Base-by-base conservation (phyloP, 1,140 invertebrate genomes). In the Drosophila lacertosa region DNA sequence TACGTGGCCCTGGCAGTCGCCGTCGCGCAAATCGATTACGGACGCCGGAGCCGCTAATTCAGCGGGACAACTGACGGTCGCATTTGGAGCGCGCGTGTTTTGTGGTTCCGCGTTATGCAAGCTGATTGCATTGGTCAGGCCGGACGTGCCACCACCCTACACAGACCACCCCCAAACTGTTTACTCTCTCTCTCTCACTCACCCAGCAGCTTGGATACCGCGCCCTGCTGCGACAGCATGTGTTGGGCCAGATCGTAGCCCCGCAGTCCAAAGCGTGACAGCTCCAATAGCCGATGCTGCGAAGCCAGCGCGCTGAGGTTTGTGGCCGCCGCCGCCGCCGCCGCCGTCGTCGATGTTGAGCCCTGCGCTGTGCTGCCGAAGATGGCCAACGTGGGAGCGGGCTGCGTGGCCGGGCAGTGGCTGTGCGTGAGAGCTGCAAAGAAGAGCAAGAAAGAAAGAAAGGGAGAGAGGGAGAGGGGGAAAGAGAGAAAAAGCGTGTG, bases 161-260 rank as follows among this genome's bases (percentile, higher is more conserved):
- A 0, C 24, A 0, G 11, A 4, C n/a, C 6, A 32, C 16, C 9
- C 13, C 26, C 29, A 26, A n/a, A n/a, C n/a, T n/a, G n/a, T n/a
- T n/a, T n/a, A n/a, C 5, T 4, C 2, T 2, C 3, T 9, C n/a
- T n/a, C n/a, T n/a, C n/a, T n/a, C n/a, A 93, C 95, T 95, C 92
- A 96, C 96, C 95, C 71, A 97, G 92, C 79, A 98, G 94, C 93
- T 98, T 98, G 72, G 96, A 97, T 71, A 98, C 97, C 88, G 97
- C 97, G 66, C 97, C 97, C 92, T 98, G 97, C 81, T 97, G 97
- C 5, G 96, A 95, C 13, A 97, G 93, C 91, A 98, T 95, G 88
- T 97, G 96, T 55, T 97, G 94, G 3, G 96, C 96, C 78, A 98
- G 94, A 91, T 98, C 97, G 91, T 97, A 98, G 64, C 97, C 96